Conservation (phyloP, 1,140 invertebrate genomes). For the Metopolophium dirhodum region DNA sequence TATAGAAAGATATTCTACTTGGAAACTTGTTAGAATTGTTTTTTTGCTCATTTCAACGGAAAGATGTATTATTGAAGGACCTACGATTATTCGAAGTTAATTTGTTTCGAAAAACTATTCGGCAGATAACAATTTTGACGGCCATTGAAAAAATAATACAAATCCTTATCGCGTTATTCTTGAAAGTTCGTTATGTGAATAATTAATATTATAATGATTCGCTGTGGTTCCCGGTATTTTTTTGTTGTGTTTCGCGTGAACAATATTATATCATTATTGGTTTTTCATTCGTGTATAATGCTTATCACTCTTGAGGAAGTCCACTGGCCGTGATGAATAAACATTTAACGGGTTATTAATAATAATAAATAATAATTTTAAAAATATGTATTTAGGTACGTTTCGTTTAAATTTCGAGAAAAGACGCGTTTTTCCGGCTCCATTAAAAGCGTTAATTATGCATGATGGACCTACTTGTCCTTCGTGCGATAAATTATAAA, state of each 20-base stretch:
- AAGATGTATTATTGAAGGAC: not conserved
- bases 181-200: not conserved
- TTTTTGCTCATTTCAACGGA: not conserved
- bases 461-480: not conserved
- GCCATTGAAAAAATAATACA: not conserved
- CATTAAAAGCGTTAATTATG: not conserved
- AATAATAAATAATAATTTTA: not conserved
- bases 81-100: not conserved
- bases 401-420: not conserved
- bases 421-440: slow-evolving; percentile 6
- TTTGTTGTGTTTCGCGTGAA: not conserved
- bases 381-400: not conserved
- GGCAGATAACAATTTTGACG: not conserved
- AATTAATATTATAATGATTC: not conserved
- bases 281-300: not conserved
- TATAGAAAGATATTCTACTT: not conserved
- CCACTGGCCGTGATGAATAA: not conserved
- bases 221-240: not conserved
- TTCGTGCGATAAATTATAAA: not conserved
- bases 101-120: slow-evolving; percentile 14
- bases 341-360: not conserved
- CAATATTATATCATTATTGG: not conserved
- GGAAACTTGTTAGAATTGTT: not conserved
- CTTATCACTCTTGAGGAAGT: not conserved
- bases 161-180: not conserved